These are phyloP conservation scores for Uloborus plumipes DNA, from an alignment of 2,888 invertebrate species.

Conservation along the genomic window DNA sequence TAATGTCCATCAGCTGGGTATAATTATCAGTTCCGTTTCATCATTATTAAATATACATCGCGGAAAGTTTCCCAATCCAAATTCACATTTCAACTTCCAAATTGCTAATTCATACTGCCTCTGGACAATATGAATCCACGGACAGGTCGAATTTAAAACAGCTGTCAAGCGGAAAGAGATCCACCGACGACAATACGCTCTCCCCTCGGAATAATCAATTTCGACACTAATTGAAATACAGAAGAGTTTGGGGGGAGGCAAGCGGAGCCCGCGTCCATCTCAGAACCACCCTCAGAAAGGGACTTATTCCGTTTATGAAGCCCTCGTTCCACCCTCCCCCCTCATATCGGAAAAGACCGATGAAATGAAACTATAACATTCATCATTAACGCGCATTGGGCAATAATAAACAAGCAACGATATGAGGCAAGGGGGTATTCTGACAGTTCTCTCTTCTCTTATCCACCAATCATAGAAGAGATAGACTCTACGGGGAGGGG, in stretches of 20 bases:
- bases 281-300: not conserved
- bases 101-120: too few species aligned
- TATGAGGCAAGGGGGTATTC: constrained; percentile 20
- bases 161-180: too few species aligned
- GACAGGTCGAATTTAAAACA: too few species aligned
- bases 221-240: constrained; percentile 52
- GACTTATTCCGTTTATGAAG: not conserved
- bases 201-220: constrained; percentile 18
- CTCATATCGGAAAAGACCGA: constrained; percentile 15
- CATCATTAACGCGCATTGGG: constrained; percentile 62
- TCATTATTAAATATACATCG: too few species aligned
- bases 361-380: constrained; percentile 60
- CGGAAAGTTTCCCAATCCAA: too few species aligned
- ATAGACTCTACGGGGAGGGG: constrained; percentile 30
- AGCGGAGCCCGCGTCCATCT: constrained; percentile 14
- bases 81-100: too few species aligned
- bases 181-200: too few species aligned
- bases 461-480: constrained; percentile 55
- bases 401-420: constrained; percentile 60
- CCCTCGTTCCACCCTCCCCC: not conserved
- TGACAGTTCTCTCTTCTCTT: constrained; percentile 33
- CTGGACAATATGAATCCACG: too few species aligned
- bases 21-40: too few species aligned
- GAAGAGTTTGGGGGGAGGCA: constrained; percentile 4
- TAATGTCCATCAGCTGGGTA: too few species aligned